Conservation (phyloP, 2,797 vertebrate genomes). For the Pangasius macronema region DNA sequence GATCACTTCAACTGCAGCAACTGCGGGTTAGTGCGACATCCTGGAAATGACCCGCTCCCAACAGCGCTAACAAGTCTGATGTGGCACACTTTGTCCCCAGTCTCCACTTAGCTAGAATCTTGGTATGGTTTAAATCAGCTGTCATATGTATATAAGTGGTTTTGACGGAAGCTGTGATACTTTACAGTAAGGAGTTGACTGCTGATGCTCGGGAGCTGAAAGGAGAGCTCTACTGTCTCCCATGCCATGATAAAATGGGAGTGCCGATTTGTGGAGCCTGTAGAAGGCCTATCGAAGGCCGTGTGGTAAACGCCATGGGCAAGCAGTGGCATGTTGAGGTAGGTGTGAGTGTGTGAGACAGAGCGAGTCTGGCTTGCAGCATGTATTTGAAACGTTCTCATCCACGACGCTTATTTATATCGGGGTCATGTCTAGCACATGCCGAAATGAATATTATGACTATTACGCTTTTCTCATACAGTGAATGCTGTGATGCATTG, state of each 20-base stretch:
- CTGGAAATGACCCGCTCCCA: neutral
- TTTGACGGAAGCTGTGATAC: neutral
- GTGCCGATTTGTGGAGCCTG: conserved; percentile 98
- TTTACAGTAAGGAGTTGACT: conserved; percentile 91
- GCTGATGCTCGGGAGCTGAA: conserved; percentile 95
- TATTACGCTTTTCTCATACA: neutral
- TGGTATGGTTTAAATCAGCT: neutral
- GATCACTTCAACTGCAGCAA: conserved; percentile 99
- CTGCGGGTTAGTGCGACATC: conserved; percentile 79
- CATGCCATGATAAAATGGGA: conserved; percentile 98
- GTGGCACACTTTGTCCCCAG: neutral
- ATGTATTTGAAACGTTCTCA: neutral
- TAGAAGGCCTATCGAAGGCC: conserved; percentile 94
- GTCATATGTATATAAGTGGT: neutral
- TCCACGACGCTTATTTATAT: neutral
- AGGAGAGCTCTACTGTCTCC: conserved; percentile 94
- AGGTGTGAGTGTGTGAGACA: conserved; percentile 44
- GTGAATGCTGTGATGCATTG: neutral
- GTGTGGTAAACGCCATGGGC: conserved; percentile 98
- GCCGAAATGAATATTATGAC: neutral
- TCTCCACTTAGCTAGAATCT: neutral
- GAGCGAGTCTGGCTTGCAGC: neutral
- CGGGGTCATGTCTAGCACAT: neutral
- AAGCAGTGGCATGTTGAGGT: conserved; percentile 99
- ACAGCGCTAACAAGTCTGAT: neutral